Evolutionary conservation across 2,888 invertebrate species (phyloP), one percentile per base, ranked within the genome.

Genomic region (Germaria angustata): DNA sequence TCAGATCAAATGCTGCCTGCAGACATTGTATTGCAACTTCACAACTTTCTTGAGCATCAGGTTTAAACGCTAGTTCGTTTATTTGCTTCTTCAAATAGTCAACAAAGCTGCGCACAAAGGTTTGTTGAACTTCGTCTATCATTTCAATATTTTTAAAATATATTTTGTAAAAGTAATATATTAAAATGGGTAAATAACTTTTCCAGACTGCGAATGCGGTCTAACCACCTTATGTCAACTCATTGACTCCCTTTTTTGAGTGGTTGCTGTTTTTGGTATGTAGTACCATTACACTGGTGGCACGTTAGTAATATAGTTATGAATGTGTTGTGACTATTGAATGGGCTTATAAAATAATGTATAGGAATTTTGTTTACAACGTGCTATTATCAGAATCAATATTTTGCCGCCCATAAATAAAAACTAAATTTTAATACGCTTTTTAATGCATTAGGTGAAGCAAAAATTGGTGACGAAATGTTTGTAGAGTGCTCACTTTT

Each of bases 21-120:
- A 98, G 92, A 91, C 99, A 99, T 92, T 99, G 98, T 85, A 96
- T 94, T 44, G 98, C 97, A 77, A 99, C 99, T 92, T 98, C 98
- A 65, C 98, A 86, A 83, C 92, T 91, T 85, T 91, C 91, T 22
- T 89, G 87, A 28, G 88, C 89, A 86, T 91, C 91, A 20, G 90
- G 85, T 6, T 89, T 86, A 75, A 91, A 88, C 2, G 84, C 66
- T 24, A 87, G 85, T 0, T 86, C 85, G 53, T 88, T 88, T 36
- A 89, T 87, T 79, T 92, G 90, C 72, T 88, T 87, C 85, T 90
- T 89, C 22, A 91, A 73, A 81, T 90, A 91, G 32, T 87, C 87
- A 24, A 91, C 87, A 83, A 91, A 90, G 46, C 90, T 87, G 55
- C 88, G 88, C 4, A 91, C 90, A 83, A 91, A 91, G 49, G 87